Base-by-base conservation (phyloP, 2,888 invertebrate genomes). In the Lycia hirtaria region DNA sequence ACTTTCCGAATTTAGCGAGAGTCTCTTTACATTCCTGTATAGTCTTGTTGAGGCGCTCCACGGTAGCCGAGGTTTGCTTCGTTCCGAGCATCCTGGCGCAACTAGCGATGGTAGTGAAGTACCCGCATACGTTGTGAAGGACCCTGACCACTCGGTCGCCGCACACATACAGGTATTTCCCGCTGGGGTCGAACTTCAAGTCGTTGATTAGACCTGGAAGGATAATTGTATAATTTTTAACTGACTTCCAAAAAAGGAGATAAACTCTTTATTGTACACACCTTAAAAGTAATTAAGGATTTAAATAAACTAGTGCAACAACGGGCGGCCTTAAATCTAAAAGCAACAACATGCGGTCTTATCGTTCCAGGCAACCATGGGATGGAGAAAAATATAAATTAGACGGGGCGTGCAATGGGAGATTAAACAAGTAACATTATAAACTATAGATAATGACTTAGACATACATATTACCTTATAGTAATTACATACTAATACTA, bases 91-190 rank as follows among this genome's bases (percentile, higher is more conserved):
- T 78, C 17, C 90, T 71, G n/a, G 67, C 69, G 67, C 90, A 90
- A 64, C 84, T 87, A 15, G 71, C 80, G 55, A 87, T 87, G 32
- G 83, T 86, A 1, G 91, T 91, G 69, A 73, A 71, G 66, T 87
- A 88, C 0, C 91, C 91, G 79, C 90, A 90, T 7, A 91, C 91
- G 55, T 98, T 98, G 80, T 96, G 95, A 72, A 97, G 94, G 48
- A 98, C 93, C 33, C 96, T 93, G 9, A 98, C 94, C 43, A 95
- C 95, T 64, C 94, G 94, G 68, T 97, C 97, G 10, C 96, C 97
- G 52, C 95, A 93, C 0, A 94, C 94, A 65, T 96, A 92, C 37
- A 97, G 75, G 75, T 94, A 96, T 75, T 95, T 95, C 17, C 96
- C 96, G 60, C 94, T 93, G 3, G 96, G 93, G 77, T 97, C 96